Evolutionary conservation across 2,888 invertebrate species (phyloP), one percentile per base, ranked within the genome.

Genomic region (Chrysina gloriosa): DNA sequence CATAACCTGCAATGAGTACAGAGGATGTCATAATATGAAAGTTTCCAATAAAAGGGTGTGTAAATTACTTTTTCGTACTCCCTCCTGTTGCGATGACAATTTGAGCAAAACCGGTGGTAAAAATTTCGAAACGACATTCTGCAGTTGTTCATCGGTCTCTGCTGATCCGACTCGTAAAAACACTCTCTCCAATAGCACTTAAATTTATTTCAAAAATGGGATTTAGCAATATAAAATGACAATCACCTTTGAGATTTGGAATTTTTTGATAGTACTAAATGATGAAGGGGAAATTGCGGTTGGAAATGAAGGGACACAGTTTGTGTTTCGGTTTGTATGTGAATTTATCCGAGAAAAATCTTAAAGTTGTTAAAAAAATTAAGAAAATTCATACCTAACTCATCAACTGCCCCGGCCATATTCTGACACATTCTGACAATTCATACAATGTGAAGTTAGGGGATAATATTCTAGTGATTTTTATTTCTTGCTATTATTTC

Each of bases 61-160:
- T 5, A 45, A 45, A 45, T 45, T 45, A 45, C 0, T 84, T 74
- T 83, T 83, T 52, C 90, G 84, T 50, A 97, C 95, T 78, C 90
- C 91, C 82, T 96, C 96, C 83, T 95, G 90, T 45, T 90, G 89
- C 19, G 96, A 96, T 47, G 94, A 92, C 56, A 97, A 85, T 84
- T 97, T 97, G n/a, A 96, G 85, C 70, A 97, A 87, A 65, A 96
- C 94, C 14, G 96, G 96, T 23, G 94, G 89, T 64, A 97, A 83
- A 82, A 96, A 96, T 80, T 94, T 90, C 65, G 86, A 88, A 25
- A 97, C 88, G 66, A 92, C 90, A 77, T 88, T 89, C 83, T 96
- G 92, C 65, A 97, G 85, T 79, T 96, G 93, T 65, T 95, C 94
- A 84, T 97, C 97, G 3, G 91, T 90, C 74, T 96, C 95, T 1